Evolutionary conservation across 1,140 invertebrate species (phyloP), one percentile per base, ranked within the genome.

Genomic region (Heterodera carotae): DNA sequence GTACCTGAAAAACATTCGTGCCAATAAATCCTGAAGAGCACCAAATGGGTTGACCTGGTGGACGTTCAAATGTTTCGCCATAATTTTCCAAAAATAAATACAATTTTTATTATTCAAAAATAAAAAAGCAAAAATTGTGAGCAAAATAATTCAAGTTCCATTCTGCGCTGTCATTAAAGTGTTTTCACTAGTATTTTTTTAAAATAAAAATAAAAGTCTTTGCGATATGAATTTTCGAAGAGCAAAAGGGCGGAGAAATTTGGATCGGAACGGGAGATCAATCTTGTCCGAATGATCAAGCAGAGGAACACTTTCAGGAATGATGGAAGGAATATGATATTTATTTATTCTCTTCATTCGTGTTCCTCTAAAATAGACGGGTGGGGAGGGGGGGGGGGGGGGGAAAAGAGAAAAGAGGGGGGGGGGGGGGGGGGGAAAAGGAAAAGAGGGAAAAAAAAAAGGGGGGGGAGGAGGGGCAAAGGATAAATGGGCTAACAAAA

Each of bases 11-110:
- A 85, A 85, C 27, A 74, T 62, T 22, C 68, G 48, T 25, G 84
- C 84, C 48, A 85, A 76, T 34, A 81, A 79, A 68, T 85, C 83
- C 69, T 85, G 84, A 15, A 85, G 64, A 8, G 82, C 31, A 56
- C 81, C 81, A 64, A 82, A 82, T 8, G 81, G 81, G 76, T 82
- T 82, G 27, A 83, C 73, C 48, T 8, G 53, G 18, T 29, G 6
- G 62, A 34, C 62, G 62, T 10, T 7, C 60, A 62, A 56, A 73
- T 73, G 15, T 18, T 62, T 74, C 27, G 72, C 10, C 59, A 56
- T 22, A 59, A 18, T 53, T 53, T 53, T 15, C 15, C 8, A 10
- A 34, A 69, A 69, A 33, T 43, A 15, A 69, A 34, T 27, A n/a
- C 39, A 43, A 43, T 43, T 43, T 67, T 67, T 18, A 22, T 18